phyloP scores from a whole-genome alignment of 2,113 vertebrate species.

The Meles meles region DNA sequence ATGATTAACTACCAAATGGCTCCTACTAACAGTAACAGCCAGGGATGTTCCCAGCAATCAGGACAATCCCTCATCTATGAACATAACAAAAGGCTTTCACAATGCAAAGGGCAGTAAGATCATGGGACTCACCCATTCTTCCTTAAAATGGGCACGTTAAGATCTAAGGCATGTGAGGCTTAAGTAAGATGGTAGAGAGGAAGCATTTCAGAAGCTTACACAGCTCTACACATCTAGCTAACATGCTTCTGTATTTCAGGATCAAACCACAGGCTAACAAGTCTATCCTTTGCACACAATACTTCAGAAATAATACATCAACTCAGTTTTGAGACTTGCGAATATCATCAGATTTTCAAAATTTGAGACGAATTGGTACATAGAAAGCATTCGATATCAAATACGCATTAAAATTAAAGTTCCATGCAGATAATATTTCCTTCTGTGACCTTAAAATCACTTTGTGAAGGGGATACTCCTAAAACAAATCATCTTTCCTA shows the following conservation, averaged over 20 bases:
- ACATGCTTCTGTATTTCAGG: neutral
- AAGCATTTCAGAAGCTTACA: neutral
- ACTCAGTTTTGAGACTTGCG: neutral
- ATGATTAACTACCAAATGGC: neutral
- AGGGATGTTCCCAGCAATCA: neutral
- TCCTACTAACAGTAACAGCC: neutral
- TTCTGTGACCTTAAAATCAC: conserved; percentile 15
- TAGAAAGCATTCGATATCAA: neutral
- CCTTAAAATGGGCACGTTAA: neutral
- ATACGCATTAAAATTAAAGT: neutral
- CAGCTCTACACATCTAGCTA: neutral
- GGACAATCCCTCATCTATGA: neutral
- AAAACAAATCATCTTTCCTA: neutral
- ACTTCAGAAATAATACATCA: neutral
- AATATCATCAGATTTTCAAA: neutral
- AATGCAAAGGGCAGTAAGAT: neutral
- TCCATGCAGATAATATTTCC: neutral
- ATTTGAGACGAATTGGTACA: neutral
- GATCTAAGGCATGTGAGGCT: neutral
- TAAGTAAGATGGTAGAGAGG: neutral
- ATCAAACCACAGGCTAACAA: neutral
- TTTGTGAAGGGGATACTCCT: neutral
- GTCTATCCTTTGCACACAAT: neutral
- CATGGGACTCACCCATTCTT: neutral
- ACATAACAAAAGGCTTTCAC: neutral